Base-by-base conservation (phyloP, 2,888 invertebrate genomes). In the Cylloceria caligata region DNA sequence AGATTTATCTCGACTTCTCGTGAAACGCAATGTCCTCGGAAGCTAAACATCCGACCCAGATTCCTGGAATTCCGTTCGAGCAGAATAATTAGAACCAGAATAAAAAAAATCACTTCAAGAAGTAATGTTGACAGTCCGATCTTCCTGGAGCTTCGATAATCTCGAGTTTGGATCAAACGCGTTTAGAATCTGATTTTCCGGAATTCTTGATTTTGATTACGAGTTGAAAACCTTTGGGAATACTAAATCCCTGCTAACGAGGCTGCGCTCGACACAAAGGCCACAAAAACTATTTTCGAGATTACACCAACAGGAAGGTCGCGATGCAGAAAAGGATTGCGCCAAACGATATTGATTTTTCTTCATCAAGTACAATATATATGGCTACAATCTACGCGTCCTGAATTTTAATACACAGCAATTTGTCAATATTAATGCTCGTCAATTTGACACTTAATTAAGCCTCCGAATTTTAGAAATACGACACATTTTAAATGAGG, bases 131-230 rank as follows among this genome's bases (percentile, higher is more conserved):
- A 55, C 9, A 24, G 7, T 30, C 16, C 24, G 69, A 39, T 42
- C 27, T 13, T 39, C 13, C 39, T 39, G 36, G 49, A 45, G 16
- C 45, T 45, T 7, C 5, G 27, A 11, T 42, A 65, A 42, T 67
- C 67, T 47, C 9, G 52, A 52, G 24, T 55, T 39, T 24, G 34
- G 36, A n/a, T 39, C 69, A 27, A 52, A 69, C 49, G 64, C 55
- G 27, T 74, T 67, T 42, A 30, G 49, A 27, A 65, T 67, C 42
- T 24, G 55, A 67, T 75, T 67, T 75, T 55, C 52, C 4, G 42
- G 55, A 67, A 67, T 75, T 75, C 57, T 30, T 67, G 45, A 47
- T 36, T 64, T 73, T 64, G 39, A 73, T 73, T 73, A 49, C 49
- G 49, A 27, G 49, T 42, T 9, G 73, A 62, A 47, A 47, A 73